Evolutionary conservation across 2,888 invertebrate species (phyloP), one percentile per base, ranked within the genome.

Genomic region (Cephus runcator): DNA sequence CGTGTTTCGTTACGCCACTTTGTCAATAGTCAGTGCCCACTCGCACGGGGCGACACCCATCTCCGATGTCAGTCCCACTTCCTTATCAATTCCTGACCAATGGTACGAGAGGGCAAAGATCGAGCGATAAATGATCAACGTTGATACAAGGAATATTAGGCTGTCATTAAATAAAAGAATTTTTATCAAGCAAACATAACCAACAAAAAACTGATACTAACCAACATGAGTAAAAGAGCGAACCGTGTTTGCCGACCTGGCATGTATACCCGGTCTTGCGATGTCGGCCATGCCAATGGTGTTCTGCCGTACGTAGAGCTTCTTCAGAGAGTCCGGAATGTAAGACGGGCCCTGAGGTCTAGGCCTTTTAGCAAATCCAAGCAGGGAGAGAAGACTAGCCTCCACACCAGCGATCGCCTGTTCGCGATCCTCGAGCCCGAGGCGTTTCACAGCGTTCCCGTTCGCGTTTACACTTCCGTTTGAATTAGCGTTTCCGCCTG

Each of bases 181-280:
- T 56, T 56, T 23, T 23, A 56, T 6, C 56, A 6, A 0, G 71
- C 9, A 30, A 71, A 71, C 12, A 71, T 71, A 71, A 33, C 3
- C 12, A 23, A 71, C 3, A 71, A 34, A 35, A 75, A 73, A 23
- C 81, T 92, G 30, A 75, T 81, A 87, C 94, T 93, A 91, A 96
- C 96, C 95, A 92, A 94, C 93, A 93, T 97, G 97, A 88, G 95
- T 94, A 93, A 96, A 97, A 92, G 96, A 96, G 90, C 97, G 93
- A 82, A 97, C 96, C 78, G 97, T 97, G 92, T 97, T 97, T 85
- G 97, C 96, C 85, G 95, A 95, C 88, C 95, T 94, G 83, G 96
- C 95, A 88, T 94, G 93, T 85, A 95, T 92, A 83, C 95, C 95
- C 80, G 94, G 94, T 86, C 94, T 95, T 90, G 94, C 94, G 85